A percentile compares a stretch with the other conserved stretches of the same genome.
These are phyloP conservation scores for Melipona beecheii DNA, from an alignment of 2,888 invertebrate species.

Conservation along the genomic window DNA sequence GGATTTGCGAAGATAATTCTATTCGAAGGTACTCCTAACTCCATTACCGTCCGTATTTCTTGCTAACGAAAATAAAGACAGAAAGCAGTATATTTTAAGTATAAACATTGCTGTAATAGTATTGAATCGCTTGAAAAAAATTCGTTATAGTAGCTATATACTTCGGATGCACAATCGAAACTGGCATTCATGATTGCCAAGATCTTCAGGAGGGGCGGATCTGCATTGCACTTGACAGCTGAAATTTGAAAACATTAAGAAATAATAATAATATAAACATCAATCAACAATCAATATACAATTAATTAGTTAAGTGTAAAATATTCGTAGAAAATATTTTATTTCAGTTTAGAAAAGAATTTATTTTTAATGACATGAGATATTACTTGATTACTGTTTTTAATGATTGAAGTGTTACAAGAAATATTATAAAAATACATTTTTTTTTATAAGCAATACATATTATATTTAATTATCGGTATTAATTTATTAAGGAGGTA, in stretches of 20 bases:
- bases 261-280: not conserved
- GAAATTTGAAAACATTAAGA: constrained; percentile 54
- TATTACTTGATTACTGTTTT: not conserved
- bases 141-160: constrained; percentile 48
- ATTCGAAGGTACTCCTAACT: constrained; percentile 84
- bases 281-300: no score
- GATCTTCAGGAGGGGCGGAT: constrained; percentile 82
- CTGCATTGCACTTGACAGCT: constrained; percentile 88
- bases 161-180: constrained; percentile 88
- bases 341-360: not conserved
- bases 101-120: no score
- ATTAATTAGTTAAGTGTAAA: no score
- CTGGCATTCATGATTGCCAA: constrained; percentile 86
- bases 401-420: no score
- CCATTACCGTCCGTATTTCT: constrained; percentile 86
- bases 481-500: not conserved
- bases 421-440: no score
- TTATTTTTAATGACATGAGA: not conserved
- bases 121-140: not conserved
- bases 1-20: constrained; percentile 87
- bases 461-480: no score
- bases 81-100: not conserved
- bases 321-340: no score
- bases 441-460: no score
- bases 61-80: constrained; percentile 73